Conservation (phyloP, 1,140 invertebrate species). For the Panulirus ornatus region DNA sequence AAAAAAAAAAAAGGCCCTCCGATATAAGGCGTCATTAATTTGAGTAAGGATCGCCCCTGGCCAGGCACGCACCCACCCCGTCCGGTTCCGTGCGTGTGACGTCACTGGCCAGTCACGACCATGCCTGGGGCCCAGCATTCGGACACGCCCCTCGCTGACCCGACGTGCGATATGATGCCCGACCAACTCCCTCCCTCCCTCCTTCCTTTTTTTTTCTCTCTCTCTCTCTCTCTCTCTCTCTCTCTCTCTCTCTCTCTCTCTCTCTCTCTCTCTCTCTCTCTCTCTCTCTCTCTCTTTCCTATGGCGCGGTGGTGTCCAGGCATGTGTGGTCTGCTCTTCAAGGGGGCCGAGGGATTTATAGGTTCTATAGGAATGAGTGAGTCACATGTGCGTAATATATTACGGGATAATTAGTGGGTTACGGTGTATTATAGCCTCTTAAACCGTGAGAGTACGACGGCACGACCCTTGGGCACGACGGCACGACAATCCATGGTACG, state of each 20-base stretch:
- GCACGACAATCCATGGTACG: too few relatives aligned
- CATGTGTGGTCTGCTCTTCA: too few relatives aligned
- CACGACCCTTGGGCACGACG: too few relatives aligned
- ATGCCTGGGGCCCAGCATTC: slow-evolving; percentile 20
- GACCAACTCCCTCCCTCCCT: too few relatives aligned
- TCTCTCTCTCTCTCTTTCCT: slow-evolving; percentile 17
- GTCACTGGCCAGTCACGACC: slow-evolving; percentile 56
- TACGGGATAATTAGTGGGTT: too few relatives aligned
- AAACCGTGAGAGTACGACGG: too few relatives aligned
- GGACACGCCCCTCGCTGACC: slow-evolving; percentile 41
- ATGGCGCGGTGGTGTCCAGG: background rate
- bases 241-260: background rate
- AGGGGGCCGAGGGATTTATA: too few relatives aligned
- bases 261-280: slow-evolving; percentile 23
- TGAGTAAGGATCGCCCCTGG: slow-evolving; percentile 28
- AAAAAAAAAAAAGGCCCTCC: background rate
- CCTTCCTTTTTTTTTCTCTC: background rate
- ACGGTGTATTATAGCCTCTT: too few relatives aligned
- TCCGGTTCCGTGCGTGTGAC: slow-evolving; percentile 54
- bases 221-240: background rate
- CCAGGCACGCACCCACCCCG: slow-evolving; percentile 38
- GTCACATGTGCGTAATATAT: too few relatives aligned
- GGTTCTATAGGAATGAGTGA: too few relatives aligned
- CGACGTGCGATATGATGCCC: slow-evolving; percentile 30
- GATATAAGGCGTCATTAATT: slow-evolving; percentile 42